phyloP scores from a whole-genome alignment of 2,888 invertebrate genomes.

The Lamproptera curius region DNA sequence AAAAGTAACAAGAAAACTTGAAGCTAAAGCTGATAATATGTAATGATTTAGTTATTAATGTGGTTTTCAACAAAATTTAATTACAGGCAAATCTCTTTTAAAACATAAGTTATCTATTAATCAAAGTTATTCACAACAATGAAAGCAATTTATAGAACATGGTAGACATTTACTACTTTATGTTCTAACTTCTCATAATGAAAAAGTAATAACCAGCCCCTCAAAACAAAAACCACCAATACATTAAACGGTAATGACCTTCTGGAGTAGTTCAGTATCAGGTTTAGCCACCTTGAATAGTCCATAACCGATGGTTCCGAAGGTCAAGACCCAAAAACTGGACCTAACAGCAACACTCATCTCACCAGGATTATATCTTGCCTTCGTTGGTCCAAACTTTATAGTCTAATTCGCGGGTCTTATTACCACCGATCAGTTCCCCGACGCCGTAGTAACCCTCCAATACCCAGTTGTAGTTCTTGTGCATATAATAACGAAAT shows the following conservation, averaged over 20 bases:
- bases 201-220: not conserved
- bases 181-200: too few species aligned
- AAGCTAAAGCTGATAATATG: too few species aligned
- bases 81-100: too few species aligned
- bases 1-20: too few species aligned
- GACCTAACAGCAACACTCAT: conserved; percentile 70
- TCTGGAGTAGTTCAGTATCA: conserved; percentile 73
- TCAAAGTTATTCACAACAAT: conserved; percentile 5
- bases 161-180: not conserved
- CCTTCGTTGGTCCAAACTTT: conserved; percentile 77
- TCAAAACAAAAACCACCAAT: conserved; percentile 29
- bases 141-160: conserved; percentile 1
- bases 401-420: conserved; percentile 75
- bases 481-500: conserved; percentile 82
- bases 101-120: too few species aligned
- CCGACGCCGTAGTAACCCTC: conserved; percentile 84
- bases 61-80: too few species aligned
- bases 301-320: conserved; percentile 79
- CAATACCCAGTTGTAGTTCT: conserved; percentile 81
- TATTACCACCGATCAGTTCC: conserved; percentile 77
- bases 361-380: conserved; percentile 65
- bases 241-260: conserved; percentile 59
- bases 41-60: too few species aligned
- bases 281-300: conserved; percentile 77
- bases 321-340: conserved; percentile 78